Conservation (phyloP, 2,797 vertebrate genomes). For the Rachycentron canadum region DNA sequence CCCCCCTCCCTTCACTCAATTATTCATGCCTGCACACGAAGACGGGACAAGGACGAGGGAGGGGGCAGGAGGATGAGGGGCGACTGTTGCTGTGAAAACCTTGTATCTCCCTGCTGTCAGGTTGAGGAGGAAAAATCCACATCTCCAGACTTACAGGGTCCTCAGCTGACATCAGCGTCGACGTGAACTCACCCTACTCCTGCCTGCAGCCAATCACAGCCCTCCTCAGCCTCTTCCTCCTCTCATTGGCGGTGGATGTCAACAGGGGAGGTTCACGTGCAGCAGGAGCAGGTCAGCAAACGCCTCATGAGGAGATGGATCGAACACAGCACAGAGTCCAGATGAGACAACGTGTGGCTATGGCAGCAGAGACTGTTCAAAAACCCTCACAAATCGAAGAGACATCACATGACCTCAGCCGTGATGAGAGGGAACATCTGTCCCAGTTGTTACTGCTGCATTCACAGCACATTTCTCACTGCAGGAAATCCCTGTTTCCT, state of each 20-base stretch:
- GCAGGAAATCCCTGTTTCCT: too few relatives aligned
- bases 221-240: constrained; percentile 26
- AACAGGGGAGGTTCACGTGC: constrained; percentile 21
- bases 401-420: too few relatives aligned
- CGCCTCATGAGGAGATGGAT: constrained; percentile 23
- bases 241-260: constrained; percentile 45
- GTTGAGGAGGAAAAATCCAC: neutral
- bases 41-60: constrained; percentile 1
- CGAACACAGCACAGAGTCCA: constrained; percentile 26
- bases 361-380: too few relatives aligned
- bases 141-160: constrained; percentile 4
- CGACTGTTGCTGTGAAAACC: neutral
- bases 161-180: constrained; percentile 20
- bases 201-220: constrained; percentile 56
- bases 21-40: constrained; percentile 49
- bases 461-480: too few relatives aligned
- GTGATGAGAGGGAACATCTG: too few relatives aligned
- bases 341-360: too few relatives aligned
- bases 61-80: too few relatives aligned
- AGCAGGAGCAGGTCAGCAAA: constrained; percentile 49
- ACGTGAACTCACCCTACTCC: constrained; percentile 54
- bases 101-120: constrained; percentile 1
- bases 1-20: constrained; percentile 22
- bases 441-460: too few relatives aligned
- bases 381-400: too few relatives aligned